Evolutionary conservation across 92 coral and sea anemone species (phyloP), one percentile per base, ranked within the genome.

Genomic region (Blastomussa wellsi): DNA sequence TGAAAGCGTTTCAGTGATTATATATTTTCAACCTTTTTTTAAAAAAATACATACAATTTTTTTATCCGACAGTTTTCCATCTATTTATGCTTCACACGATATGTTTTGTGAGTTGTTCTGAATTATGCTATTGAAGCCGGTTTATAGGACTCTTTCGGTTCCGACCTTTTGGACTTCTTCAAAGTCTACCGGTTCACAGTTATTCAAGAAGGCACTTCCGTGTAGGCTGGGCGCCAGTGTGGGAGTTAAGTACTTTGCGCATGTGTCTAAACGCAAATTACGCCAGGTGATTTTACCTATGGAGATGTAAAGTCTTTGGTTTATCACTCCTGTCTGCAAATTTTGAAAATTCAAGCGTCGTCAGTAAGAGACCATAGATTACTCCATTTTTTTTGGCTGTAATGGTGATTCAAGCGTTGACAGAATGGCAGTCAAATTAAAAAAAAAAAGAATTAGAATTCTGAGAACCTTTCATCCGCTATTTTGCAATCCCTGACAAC

Each of bases 161-260:
- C 68, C 32, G 48, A 35, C 8, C 5, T 70, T 70, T 38, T 0
- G 9, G 3, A 20, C 26, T 38, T 8, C 8, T 17, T 47, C 4
- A 67, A 69, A 68, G 74, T 22, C 77, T 81, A 20, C 77, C 84
- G 84, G 84, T 81, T 5, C 31, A 26, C 42, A 42, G 74, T 19
- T 49, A 44, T 57, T 57, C 65, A 57, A 57, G 11, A 24, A n/a
- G 2, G 51, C 7, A 12, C 77, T 81, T 81, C 85, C 85, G 85
- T 81, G 85, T 68, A 81, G 78, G 85, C 32, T 51, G 76, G 49
- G 6, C 2, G 20, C 33, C 0, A 17, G 85, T 81, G 85, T 81
- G 38, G 85, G 85, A 33, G 85, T 48, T 22, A 7, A 66, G 17
- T 66, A 37, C 33, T 12, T 22, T 36, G 85, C 77, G 70, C 85